phyloP scores from a whole-genome alignment of 2,113 vertebrate species.

The Antigone vipio region DNA sequence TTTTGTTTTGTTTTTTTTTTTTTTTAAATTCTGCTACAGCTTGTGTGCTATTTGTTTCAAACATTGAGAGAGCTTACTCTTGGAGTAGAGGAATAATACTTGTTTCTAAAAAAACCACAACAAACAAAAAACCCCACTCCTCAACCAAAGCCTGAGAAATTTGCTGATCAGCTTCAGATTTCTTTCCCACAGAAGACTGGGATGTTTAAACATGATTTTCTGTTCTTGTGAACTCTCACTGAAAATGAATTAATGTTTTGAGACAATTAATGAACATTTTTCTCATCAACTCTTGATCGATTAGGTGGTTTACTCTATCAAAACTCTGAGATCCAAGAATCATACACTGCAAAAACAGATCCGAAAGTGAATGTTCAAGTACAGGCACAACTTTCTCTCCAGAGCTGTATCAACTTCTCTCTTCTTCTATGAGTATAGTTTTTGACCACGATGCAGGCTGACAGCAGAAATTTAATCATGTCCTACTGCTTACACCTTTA shows the following conservation, averaged over 20 bases:
- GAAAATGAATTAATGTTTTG: background rate
- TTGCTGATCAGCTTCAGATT: background rate
- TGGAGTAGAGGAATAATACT: background rate
- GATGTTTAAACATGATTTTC: background rate
- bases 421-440: background rate
- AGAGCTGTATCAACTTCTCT: background rate
- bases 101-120: background rate
- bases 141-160: background rate
- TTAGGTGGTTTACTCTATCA: background rate
- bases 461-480: constrained; percentile 16
- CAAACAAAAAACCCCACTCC: background rate
- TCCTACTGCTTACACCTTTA: constrained; percentile 19
- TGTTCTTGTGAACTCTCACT: background rate
- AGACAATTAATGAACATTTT: background rate
- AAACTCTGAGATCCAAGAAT: background rate
- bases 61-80: background rate
- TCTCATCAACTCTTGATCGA: background rate
- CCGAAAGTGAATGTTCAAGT: background rate
- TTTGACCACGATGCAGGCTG: background rate
- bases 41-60: background rate
- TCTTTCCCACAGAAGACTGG: background rate
- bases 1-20: background rate
- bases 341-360: background rate
- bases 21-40: background rate
- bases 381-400: background rate